phyloP scores from a whole-genome alignment of 2,113 vertebrate species.

The Phalacrocorax carbo region DNA sequence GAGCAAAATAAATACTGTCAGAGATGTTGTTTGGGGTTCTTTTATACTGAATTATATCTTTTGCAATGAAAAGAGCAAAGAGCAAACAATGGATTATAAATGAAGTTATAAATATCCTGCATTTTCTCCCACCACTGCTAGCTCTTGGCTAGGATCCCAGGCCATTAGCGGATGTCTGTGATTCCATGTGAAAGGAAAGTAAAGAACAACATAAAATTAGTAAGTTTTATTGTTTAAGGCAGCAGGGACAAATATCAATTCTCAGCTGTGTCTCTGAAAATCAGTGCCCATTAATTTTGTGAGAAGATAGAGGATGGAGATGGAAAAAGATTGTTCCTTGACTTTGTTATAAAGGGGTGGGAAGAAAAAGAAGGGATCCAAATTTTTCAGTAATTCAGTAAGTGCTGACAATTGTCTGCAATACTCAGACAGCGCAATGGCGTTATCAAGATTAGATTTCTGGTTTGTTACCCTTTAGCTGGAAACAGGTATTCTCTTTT shows the following conservation, averaged over 20 bases:
- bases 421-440: not conserved
- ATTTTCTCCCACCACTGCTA: not conserved
- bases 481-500: not conserved
- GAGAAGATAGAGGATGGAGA: not conserved
- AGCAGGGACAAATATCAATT: not conserved
- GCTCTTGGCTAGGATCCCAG: constrained; percentile 49
- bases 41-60: not conserved
- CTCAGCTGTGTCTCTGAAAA: not conserved
- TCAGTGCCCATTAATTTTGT: not conserved
- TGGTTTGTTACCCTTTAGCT: not conserved
- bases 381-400: not conserved
- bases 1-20: not conserved
- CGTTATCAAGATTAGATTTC: not conserved
- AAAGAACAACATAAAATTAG: constrained; percentile 25
- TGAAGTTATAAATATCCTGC: constrained; percentile 50
- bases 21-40: not conserved
- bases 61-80: not conserved
- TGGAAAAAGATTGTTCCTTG: not conserved
- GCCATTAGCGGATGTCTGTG: constrained; percentile 32
- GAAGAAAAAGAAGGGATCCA: not conserved
- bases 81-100: constrained; percentile 6
- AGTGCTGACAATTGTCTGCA: not conserved
- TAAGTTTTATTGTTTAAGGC: not conserved
- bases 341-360: not conserved
- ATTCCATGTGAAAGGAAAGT: constrained; percentile 36